These are phyloP conservation scores for Pseudochromis fuscus DNA, from an alignment of 2,797 vertebrate species.

Conservation along the genomic window DNA sequence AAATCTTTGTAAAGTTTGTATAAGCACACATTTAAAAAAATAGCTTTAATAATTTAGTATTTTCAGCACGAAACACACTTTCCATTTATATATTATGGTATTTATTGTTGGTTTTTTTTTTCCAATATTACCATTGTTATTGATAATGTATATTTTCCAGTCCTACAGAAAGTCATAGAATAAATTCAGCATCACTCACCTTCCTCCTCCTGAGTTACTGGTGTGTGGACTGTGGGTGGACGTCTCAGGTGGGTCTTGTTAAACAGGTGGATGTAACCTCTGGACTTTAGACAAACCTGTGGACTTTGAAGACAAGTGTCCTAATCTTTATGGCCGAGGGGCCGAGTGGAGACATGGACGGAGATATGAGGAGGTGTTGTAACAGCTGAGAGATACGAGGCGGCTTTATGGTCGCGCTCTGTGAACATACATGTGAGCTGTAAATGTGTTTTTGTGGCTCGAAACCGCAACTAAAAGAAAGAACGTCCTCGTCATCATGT, in stretches of 20 bases:
- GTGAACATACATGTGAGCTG: not conserved
- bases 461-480: not conserved
- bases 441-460: not conserved
- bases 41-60: too few species aligned
- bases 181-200: conserved; percentile 52
- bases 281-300: conserved; percentile 53
- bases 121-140: too few species aligned
- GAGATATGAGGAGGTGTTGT: conserved; percentile 49
- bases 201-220: not conserved
- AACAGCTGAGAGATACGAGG: conserved; percentile 31
- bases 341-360: not conserved
- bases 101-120: too few species aligned
- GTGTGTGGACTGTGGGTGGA: conserved; percentile 14
- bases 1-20: too few species aligned
- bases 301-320: conserved; percentile 28
- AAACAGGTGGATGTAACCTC: conserved; percentile 44
- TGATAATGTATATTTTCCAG: too few species aligned
- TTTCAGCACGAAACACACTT: too few species aligned
- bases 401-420: conserved; percentile 10
- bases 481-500: not conserved
- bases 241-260: conserved; percentile 40
- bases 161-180: not conserved
- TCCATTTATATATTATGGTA: too few species aligned
- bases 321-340: conserved; percentile 69
- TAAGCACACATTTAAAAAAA: too few species aligned